A percentile compares a stretch with the other conserved stretches of the same genome.
Conservation (phyloP, 2,113 vertebrate genomes). For the Trematomus loennbergii region DNA sequence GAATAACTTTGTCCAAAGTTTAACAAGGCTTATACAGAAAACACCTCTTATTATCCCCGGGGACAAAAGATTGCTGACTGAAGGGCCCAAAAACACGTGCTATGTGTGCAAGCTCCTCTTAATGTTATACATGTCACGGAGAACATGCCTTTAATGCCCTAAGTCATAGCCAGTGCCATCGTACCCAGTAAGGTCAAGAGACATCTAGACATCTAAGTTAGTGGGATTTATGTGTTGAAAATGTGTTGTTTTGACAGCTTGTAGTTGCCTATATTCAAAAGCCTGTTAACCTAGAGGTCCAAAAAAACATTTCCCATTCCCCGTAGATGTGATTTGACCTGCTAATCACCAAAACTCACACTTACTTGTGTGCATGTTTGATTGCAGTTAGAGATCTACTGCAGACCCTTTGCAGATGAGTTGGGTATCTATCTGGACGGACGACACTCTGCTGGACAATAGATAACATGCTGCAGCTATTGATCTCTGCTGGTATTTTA, state of each 20-base stretch:
- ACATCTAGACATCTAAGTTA: neutral
- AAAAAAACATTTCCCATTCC: neutral
- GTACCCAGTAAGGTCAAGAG: neutral
- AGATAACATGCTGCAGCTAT: constrained; percentile 79
- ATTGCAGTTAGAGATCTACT: constrained; percentile 9
- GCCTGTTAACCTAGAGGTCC: neutral
- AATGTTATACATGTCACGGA: neutral
- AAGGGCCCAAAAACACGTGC: neutral
- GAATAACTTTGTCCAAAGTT: too few relatives aligned
- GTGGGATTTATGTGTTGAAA: neutral
- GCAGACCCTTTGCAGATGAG: constrained; percentile 28
- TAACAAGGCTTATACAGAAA: neutral
- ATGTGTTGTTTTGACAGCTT: neutral
- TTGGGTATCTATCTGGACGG: constrained; percentile 59
- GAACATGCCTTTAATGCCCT: neutral
- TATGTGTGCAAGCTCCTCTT: too few relatives aligned
- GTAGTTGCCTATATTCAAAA: neutral
- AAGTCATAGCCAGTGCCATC: neutral
- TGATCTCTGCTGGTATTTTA: constrained; percentile 82
- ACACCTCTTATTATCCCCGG: neutral
- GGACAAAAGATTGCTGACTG: neutral
- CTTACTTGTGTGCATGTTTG: neutral
- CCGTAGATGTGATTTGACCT: neutral
- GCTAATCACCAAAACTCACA: neutral
- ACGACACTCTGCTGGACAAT: constrained; percentile 60